Percentiles rank a stretch among this genome's conserved stretches.
Conservation (phyloP, 2,888 invertebrate species). For the Agrotis puta region DNA sequence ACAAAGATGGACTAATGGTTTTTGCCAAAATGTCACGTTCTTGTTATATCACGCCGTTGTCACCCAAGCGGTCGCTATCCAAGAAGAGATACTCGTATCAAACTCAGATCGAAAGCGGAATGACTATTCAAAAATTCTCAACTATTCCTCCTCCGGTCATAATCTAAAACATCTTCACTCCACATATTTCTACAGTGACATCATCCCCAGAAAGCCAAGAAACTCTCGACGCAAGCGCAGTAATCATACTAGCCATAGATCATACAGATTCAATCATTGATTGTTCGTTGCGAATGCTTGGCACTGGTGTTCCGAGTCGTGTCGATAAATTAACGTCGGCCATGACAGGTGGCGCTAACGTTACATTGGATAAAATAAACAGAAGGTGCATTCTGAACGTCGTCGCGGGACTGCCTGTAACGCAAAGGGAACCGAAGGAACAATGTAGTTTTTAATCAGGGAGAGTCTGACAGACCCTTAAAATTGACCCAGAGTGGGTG, state of each 20-base stretch:
- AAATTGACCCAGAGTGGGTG: too few relatives aligned
- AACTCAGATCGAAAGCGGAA: background rate
- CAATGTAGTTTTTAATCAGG: too few relatives aligned
- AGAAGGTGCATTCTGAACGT: constrained; percentile 44
- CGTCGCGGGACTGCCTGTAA: too few relatives aligned
- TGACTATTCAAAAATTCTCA: background rate
- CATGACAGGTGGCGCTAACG: constrained; percentile 58
- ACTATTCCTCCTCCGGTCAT: background rate
- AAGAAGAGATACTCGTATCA: background rate
- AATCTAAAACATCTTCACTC: background rate
- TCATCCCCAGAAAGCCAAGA: constrained; percentile 32
- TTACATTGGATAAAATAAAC: constrained; percentile 9
- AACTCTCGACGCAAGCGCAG: constrained; percentile 17
- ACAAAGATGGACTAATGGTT: too few relatives aligned
- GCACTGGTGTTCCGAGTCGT: constrained; percentile 45
- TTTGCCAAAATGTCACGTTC: too few relatives aligned
- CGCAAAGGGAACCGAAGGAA: too few relatives aligned
- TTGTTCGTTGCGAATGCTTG: constrained; percentile 48
- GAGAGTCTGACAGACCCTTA: too few relatives aligned
- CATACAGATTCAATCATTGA: constrained; percentile 52
- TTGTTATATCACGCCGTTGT: too few relatives aligned
- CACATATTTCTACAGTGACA: constrained; percentile 18
- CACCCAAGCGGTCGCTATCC: too few relatives aligned
- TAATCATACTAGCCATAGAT: constrained; percentile 29
- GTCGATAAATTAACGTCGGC: constrained; percentile 55